These are phyloP conservation scores for Aphelenchoides avenae DNA, from an alignment of 1,140 invertebrate genomes.

Conservation along the genomic window DNA sequence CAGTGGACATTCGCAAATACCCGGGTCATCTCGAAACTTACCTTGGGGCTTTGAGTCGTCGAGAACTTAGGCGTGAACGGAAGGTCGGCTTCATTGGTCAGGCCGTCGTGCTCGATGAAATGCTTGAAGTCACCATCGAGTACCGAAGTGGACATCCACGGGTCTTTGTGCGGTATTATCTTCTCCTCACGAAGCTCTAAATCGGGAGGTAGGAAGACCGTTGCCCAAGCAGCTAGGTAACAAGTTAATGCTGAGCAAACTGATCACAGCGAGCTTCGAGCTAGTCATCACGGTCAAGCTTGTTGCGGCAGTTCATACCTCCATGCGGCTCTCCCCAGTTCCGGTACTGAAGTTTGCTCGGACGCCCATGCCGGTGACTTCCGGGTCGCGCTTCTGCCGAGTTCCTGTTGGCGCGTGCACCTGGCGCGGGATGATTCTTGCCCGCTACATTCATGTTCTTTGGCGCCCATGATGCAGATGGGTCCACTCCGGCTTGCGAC, in stretches of 20 bases:
- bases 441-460: slow-evolving; percentile 50
- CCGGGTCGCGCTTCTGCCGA: slow-evolving; percentile 35
- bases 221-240: slow-evolving; percentile 1
- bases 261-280: slow-evolving; percentile 20
- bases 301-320: slow-evolving; percentile 28
- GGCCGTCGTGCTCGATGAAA: slow-evolving; percentile 26
- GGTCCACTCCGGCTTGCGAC: slow-evolving; percentile 50
- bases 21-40: no score
- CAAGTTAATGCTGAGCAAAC: not conserved
- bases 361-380: slow-evolving; percentile 46
- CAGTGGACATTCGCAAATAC: no score
- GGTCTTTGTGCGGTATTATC: slow-evolving; percentile 56
- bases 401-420: slow-evolving; percentile 50
- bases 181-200: slow-evolving; percentile 54
- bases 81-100: not conserved
- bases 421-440: slow-evolving; percentile 55
- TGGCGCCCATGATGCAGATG: slow-evolving; percentile 52
- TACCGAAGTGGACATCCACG: slow-evolving; percentile 44
- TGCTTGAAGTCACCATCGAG: slow-evolving; percentile 42
- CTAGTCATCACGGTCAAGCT: slow-evolving; percentile 2
- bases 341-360: slow-evolving; percentile 53
- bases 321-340: slow-evolving; percentile 56
- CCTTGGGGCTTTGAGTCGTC: slow-evolving; percentile 3
- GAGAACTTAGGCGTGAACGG: slow-evolving; percentile 11
- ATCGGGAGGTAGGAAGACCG: slow-evolving; percentile 3